These are phyloP conservation scores for Sweltsa coloradensis DNA, from an alignment of 1,140 invertebrate species.

Conservation along the genomic window DNA sequence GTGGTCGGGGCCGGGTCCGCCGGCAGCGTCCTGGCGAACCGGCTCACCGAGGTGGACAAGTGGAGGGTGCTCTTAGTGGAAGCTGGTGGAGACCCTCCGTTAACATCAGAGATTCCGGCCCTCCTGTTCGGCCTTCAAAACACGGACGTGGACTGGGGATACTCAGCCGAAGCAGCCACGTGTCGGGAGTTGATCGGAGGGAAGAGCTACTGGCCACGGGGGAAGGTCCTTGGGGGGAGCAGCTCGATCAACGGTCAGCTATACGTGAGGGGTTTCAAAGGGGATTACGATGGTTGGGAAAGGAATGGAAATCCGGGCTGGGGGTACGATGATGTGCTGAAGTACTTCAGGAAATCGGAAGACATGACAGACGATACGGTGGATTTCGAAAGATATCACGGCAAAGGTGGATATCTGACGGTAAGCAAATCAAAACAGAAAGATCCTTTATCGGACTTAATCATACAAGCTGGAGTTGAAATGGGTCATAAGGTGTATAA, in stretches of 20 bases:
- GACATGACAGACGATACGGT: conserved; percentile 22
- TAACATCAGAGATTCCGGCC: conserved; percentile 18
- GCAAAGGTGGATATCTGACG: conserved; percentile 46
- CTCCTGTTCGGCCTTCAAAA: conserved; percentile 15
- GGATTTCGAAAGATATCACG: conserved; percentile 10
- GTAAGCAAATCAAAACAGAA: conserved; percentile 74
- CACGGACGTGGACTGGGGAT: conserved; percentile 34
- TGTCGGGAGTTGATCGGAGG: conserved; percentile 28
- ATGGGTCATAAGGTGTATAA: conserved; percentile 55
- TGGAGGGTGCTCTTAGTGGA: conserved; percentile 34
- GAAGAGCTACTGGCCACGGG: conserved; percentile 32
- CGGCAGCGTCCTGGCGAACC: conserved; percentile 36
- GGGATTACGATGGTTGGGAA: conserved; percentile 43
- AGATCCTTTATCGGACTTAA: conserved; percentile 68
- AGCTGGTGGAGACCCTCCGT: conserved; percentile 29
- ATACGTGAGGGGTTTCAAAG: conserved; percentile 42
- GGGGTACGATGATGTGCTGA: conserved; percentile 35
- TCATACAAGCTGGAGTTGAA: conserved; percentile 77
- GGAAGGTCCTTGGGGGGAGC: conserved; percentile 34
- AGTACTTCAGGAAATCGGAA: conserved; percentile 30
- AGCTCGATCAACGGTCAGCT: conserved; percentile 45
- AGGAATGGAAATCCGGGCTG: conserved; percentile 26
- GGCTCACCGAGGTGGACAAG: conserved; percentile 26
- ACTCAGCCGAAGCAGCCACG: conserved; percentile 33
- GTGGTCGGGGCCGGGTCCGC: conserved; percentile 38